Conservation (phyloP, 2,888 invertebrate species). For the Resseliella maxima region DNA sequence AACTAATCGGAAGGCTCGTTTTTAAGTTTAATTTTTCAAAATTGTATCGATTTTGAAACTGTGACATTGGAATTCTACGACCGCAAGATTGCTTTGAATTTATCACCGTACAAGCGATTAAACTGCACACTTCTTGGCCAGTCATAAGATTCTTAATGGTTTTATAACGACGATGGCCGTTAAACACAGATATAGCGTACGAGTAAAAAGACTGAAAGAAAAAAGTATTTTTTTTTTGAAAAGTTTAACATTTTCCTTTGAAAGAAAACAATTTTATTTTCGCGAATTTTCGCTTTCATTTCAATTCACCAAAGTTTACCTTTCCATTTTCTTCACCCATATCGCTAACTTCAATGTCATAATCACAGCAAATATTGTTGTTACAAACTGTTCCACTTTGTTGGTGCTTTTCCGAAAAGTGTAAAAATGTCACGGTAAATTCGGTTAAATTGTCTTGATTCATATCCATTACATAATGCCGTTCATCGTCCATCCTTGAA, state of each 20-base stretch:
- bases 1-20: background rate
- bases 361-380: background rate
- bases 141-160: background rate
- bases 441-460: background rate
- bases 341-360: background rate
- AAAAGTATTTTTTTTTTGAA: background rate
- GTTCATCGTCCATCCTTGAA: no score
- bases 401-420: background rate
- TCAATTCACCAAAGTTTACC: background rate
- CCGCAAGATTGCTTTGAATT: background rate
- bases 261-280: no score
- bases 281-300: no score
- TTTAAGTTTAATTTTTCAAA: background rate
- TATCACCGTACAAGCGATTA: background rate
- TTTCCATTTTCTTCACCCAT: background rate
- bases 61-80: background rate
- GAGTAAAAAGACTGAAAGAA: constrained; percentile 31
- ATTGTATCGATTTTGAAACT: background rate
- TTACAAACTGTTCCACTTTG: constrained; percentile 4
- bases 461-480: background rate
- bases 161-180: background rate
- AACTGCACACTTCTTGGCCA: background rate
- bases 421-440: background rate
- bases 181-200: background rate
- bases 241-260: no score